These are phyloP conservation scores for Agapostemon virescens DNA, from an alignment of 2,888 invertebrate genomes.

Conservation along the genomic window DNA sequence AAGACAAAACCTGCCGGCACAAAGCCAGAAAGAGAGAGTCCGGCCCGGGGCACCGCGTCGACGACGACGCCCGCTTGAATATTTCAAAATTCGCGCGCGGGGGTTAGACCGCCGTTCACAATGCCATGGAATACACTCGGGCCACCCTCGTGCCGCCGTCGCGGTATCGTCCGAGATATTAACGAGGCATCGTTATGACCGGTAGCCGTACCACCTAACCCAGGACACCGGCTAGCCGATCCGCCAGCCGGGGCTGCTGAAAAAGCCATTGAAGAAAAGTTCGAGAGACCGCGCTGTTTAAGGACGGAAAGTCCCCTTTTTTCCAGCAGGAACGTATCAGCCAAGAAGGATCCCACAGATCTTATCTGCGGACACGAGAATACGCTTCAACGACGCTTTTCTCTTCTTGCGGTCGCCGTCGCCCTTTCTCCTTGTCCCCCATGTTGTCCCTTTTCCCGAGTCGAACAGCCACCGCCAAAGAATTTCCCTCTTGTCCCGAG, in stretches of 20 bases:
- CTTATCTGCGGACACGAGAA: slow-evolving; percentile 42
- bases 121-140: slow-evolving; percentile 73
- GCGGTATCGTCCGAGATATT: slow-evolving; percentile 75
- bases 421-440: slow-evolving; percentile 1
- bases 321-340: slow-evolving; percentile 30
- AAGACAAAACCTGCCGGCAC: slow-evolving; percentile 19
- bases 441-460: slow-evolving; percentile 7
- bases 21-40: slow-evolving; percentile 31
- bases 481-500: slow-evolving; percentile 58
- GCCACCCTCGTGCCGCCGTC: slow-evolving; percentile 65
- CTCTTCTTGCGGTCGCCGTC: slow-evolving; percentile 5
- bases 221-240: slow-evolving; percentile 28
- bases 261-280: slow-evolving; percentile 67
- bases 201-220: slow-evolving; percentile 61
- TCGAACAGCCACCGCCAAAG: slow-evolving; percentile 29
- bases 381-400: slow-evolving; percentile 16
- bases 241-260: slow-evolving; percentile 56
- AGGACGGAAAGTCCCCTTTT: slow-evolving; percentile 53
- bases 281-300: slow-evolving; percentile 61
- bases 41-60: slow-evolving; percentile 40
- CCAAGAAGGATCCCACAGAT: slow-evolving; percentile 46
- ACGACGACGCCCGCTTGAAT: slow-evolving; percentile 75
- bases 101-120: slow-evolving; percentile 68
- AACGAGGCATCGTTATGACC: slow-evolving; percentile 78
- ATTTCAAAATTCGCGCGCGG: slow-evolving; percentile 76